These are phyloP conservation scores for Pandion haliaetus DNA, from an alignment of 2,113 vertebrate species.

Conservation along the genomic window DNA sequence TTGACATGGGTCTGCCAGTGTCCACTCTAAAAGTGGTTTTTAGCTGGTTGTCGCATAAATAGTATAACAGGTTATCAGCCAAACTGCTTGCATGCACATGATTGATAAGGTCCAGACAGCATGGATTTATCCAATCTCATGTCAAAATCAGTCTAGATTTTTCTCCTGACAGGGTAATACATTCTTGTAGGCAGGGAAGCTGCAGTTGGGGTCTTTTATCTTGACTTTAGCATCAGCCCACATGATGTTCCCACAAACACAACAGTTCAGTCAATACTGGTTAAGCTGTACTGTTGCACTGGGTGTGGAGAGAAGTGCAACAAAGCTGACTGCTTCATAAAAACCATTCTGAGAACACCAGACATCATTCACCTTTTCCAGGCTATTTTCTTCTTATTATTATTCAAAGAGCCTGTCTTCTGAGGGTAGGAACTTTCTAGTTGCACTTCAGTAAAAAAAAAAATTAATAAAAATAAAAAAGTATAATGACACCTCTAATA, in stretches of 20 bases:
- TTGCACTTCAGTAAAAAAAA: background rate
- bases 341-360: background rate
- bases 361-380: background rate
- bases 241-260: background rate
- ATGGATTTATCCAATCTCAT: background rate
- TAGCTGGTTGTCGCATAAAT: background rate
- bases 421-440: background rate
- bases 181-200: background rate
- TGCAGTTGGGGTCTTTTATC: background rate
- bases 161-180: background rate
- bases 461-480: background rate
- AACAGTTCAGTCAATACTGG: background rate
- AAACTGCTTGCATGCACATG: accelerated
- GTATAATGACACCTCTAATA: background rate
- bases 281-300: background rate
- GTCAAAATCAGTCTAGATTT: background rate
- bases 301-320: background rate
- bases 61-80: background rate
- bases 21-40: background rate
- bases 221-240: background rate
- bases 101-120: background rate
- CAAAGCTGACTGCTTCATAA: background rate
- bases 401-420: background rate
- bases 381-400: background rate
- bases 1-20: background rate